A percentile compares a stretch with the other conserved stretches of the same genome.
These are phyloP conservation scores for Dallia pectoralis DNA, from an alignment of 2,797 vertebrate species.

Conservation along the genomic window DNA sequence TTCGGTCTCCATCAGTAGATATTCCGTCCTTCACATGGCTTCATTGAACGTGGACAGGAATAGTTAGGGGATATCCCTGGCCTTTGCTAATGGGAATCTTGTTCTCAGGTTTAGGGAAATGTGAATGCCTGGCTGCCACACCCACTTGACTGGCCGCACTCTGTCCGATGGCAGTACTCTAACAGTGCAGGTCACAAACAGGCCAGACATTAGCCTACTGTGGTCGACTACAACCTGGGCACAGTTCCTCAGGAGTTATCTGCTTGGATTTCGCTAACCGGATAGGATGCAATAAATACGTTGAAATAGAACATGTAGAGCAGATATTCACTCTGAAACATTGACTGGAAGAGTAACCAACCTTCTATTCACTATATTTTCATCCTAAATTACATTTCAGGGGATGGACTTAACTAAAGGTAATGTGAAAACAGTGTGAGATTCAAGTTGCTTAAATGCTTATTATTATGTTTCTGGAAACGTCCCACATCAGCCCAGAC, in stretches of 20 bases:
- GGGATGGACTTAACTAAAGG: too few relatives aligned
- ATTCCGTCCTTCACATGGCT: conserved; percentile 47
- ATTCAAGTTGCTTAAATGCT: conserved; percentile 50
- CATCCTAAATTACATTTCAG: too few relatives aligned
- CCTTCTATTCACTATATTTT: too few relatives aligned
- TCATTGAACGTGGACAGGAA: conserved; percentile 44
- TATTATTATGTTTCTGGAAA: conserved; percentile 52
- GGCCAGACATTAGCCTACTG: conserved; percentile 28
- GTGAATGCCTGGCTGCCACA: conserved; percentile 42
- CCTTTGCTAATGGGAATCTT: conserved; percentile 18
- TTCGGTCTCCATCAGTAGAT: conserved; percentile 55
- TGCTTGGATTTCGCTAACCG: too few relatives aligned
- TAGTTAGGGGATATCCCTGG: conserved; percentile 55
- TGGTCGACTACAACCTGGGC: conserved; percentile 38
- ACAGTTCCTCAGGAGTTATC: too few relatives aligned
- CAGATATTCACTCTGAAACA: too few relatives aligned
- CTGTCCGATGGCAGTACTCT: conserved; percentile 47
- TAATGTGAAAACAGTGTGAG: conserved; percentile 25
- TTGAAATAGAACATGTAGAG: too few relatives aligned
- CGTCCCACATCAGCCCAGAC: conserved; percentile 57
- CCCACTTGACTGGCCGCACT: conserved; percentile 33
- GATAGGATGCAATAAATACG: too few relatives aligned
- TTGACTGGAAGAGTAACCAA: too few relatives aligned
- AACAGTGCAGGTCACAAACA: conserved; percentile 24
- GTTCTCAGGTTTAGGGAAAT: conserved; percentile 40